phyloP scores from a whole-genome alignment of 2,888 invertebrate species.

The Cosmorhoe ocellata region DNA sequence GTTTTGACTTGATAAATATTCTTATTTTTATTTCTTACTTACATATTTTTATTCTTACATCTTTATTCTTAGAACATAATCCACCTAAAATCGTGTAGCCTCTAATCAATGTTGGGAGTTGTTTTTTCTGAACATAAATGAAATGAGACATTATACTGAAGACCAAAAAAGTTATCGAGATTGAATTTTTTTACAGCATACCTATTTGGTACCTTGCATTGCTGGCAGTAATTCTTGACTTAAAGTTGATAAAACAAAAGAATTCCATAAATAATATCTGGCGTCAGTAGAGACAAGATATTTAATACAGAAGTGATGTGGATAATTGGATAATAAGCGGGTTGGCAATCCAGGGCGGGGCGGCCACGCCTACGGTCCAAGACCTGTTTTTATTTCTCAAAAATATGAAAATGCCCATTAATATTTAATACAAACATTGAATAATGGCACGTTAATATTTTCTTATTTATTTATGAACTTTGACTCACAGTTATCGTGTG shows the following conservation, averaged over 20 bases:
- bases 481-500: background rate
- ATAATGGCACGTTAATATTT: conserved; percentile 17
- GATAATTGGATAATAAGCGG: conserved; percentile 78
- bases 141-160: too few relatives aligned
- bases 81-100: too few relatives aligned
- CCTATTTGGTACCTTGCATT: too few relatives aligned
- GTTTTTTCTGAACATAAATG: too few relatives aligned
- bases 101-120: too few relatives aligned
- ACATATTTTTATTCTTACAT: too few relatives aligned
- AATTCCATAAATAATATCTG: conserved; percentile 20
- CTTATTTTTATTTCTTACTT: too few relatives aligned
- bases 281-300: conserved; percentile 38
- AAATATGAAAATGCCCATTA: conserved; percentile 22
- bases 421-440: conserved; percentile 33
- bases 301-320: conserved; percentile 75
- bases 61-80: too few relatives aligned
- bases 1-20: too few relatives aligned
- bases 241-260: conserved; percentile 11
- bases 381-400: conserved; percentile 48
- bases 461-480: conserved; percentile 2
- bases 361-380: conserved; percentile 63
- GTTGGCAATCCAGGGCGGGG: conserved; percentile 64
- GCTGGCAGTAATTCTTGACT: conserved; percentile 1
- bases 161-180: too few relatives aligned
- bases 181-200: too few relatives aligned